Base-by-base conservation (phyloP, 2,888 invertebrate species). In the Ctenicera cuprea region DNA sequence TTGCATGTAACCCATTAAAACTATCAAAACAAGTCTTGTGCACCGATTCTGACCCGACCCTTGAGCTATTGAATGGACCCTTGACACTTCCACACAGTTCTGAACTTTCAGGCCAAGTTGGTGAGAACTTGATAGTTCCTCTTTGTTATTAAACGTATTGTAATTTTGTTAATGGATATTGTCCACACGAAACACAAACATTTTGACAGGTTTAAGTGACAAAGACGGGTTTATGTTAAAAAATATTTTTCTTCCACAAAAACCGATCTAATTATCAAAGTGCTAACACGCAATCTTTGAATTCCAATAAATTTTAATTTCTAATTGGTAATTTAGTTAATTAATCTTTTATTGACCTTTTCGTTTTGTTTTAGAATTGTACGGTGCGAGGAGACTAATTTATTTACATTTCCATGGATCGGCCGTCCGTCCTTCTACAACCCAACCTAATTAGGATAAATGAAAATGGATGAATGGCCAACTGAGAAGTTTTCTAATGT, bases 1-100 rank as follows among this genome's bases (percentile, higher is more conserved):
- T n/a, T 12, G 30, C 12, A 26, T 54, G 12, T 54, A 30, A 14
- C n/a, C 54, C 30, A 54, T 54, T 54, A 54, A 54, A 54, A 54
- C 54, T 54, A 54, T 54, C 30, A 54, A 54, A 54, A 54, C 54
- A 54, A 54, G 30, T 54, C 54, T 54, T 54, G 54, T 30, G 30
- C 8, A 20, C 54, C 30, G 30, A 26, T 54, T 52, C n/a, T 16
- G 22, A 14, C 30, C 30, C 7, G 26, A 20, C 54, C 54, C 22
- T 50, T 22, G n/a, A 54, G 30, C 54, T 54, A 54, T 54, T 54
- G 54, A 33, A 54, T 54, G 30, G 18, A 54, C 54, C 54, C 54
- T 54, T 54, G 14, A 54, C 54, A 33, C 54, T 18, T 45, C 45
- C 30, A 26, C 20, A 33, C 54, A 54, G 54, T 54, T 54, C 54